Evolutionary conservation across 2,888 invertebrate genomes (phyloP).

Genomic region (Leptinotarsa tumamoca): DNA sequence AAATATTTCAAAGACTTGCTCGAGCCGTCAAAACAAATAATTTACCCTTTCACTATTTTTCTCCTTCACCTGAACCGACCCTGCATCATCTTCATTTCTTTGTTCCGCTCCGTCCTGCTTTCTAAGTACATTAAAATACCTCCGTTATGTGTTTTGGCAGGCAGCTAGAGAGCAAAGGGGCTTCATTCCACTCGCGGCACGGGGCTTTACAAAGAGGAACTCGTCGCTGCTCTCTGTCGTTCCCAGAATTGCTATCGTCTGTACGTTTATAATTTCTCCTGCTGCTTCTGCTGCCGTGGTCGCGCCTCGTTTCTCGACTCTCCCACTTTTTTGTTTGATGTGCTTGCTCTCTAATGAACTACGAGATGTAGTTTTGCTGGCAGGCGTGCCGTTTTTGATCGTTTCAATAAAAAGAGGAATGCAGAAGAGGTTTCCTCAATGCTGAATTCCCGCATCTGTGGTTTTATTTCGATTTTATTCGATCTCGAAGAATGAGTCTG

Average conservation of each 20-base stretch:
- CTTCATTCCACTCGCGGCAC: slow-evolving; percentile 21
- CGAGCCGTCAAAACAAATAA: too few species aligned
- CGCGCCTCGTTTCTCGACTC: slow-evolving; percentile 16
- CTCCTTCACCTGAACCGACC: not conserved
- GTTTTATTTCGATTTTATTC: too few species aligned
- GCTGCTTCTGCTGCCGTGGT: slow-evolving; percentile 10
- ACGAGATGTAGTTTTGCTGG: slow-evolving; percentile 15
- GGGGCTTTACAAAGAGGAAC: slow-evolving; percentile 1
- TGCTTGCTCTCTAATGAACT: slow-evolving; percentile 16
- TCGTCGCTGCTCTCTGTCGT: slow-evolving; percentile 15
- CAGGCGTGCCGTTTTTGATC: slow-evolving; percentile 6
- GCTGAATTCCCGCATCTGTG: too few species aligned
- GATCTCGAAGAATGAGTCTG: too few species aligned
- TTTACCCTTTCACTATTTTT: too few species aligned
- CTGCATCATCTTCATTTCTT: slow-evolving; percentile 25
- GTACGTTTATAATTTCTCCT: slow-evolving; percentile 16
- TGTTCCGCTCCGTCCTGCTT: slow-evolving; percentile 24
- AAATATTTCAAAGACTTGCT: too few species aligned
- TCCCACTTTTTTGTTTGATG: slow-evolving; percentile 17
- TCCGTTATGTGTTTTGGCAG: slow-evolving; percentile 28
- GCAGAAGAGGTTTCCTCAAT: not conserved
- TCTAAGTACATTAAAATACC: slow-evolving; percentile 30
- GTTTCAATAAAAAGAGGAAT: not conserved
- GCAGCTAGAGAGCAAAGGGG: slow-evolving; percentile 24
- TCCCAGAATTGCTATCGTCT: slow-evolving; percentile 15